Evolutionary conservation across 1,140 invertebrate genomes (phyloP).

Genomic region (Odontomachus brunneus): DNA sequence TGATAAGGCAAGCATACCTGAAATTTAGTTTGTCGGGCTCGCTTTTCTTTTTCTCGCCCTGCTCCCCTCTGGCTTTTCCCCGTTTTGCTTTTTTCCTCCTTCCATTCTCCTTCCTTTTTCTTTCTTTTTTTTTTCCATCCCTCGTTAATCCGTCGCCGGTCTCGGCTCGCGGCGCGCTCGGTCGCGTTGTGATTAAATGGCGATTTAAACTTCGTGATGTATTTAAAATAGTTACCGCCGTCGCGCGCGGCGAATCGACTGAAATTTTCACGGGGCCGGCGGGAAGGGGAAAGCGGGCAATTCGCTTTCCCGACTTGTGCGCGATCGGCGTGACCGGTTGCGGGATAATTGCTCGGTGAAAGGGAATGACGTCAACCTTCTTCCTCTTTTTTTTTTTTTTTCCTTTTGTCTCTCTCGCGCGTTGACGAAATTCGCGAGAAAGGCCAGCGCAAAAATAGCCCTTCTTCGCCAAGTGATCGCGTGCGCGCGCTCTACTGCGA

Average conservation of each 20-base stretch:
- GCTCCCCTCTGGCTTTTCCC: not conserved
- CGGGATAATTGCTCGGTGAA: conserved; percentile 27
- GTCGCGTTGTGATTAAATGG: conserved; percentile 32
- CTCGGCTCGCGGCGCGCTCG: not conserved
- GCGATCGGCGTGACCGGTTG: conserved; percentile 19
- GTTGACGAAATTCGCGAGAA: conserved; percentile 23
- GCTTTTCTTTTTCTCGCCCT: conserved; percentile 1
- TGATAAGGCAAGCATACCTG: conserved; percentile 68
- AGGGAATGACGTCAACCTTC: conserved; percentile 26
- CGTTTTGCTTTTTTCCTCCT: not conserved
- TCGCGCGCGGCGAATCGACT: not conserved
- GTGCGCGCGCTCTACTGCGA: too few species aligned
- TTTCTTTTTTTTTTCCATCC: not conserved
- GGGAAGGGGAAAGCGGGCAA: not conserved
- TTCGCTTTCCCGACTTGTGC: conserved; percentile 19
- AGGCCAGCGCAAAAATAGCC: too few species aligned
- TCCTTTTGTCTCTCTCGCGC: not conserved
- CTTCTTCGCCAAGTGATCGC: too few species aligned
- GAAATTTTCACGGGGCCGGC: conserved; percentile 11
- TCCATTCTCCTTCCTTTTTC: too few species aligned
- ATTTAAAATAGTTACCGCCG: conserved; percentile 39
- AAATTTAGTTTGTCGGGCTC: conserved; percentile 63
- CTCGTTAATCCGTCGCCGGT: conserved; percentile 40
- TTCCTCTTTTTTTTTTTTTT: not conserved
- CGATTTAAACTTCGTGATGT: conserved; percentile 18